phyloP scores from a whole-genome alignment of 2,113 vertebrate genomes.

The Anoplopoma fimbria region DNA sequence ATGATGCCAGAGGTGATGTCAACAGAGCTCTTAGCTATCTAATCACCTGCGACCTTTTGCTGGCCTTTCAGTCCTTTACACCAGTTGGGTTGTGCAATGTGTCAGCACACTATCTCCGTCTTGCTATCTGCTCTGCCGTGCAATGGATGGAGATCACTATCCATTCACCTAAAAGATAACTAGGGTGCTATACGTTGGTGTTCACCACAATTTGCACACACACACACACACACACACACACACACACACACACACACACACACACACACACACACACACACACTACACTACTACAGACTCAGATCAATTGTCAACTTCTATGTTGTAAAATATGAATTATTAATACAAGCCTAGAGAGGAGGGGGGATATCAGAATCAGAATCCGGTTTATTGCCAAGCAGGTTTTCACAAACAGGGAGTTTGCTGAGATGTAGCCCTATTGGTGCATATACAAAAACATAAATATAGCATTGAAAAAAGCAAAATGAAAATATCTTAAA shows the following conservation, averaged over 20 bases:
- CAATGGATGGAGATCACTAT: constrained; percentile 60
- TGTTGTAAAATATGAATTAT: neutral
- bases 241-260: neutral
- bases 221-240: neutral
- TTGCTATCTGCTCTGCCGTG: constrained; percentile 26
- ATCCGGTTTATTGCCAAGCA: neutral
- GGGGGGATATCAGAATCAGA: neutral
- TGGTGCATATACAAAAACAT: neutral
- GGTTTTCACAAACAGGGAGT: neutral
- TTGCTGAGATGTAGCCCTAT: neutral
- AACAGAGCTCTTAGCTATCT: constrained; percentile 67
- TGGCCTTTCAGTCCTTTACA: constrained; percentile 72
- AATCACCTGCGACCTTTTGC: constrained; percentile 78
- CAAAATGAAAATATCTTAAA: neutral
- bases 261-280: neutral
- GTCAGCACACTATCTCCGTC: constrained; percentile 31
- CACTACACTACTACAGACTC: constrained; percentile 4
- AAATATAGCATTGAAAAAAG: neutral
- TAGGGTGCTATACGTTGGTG: neutral
- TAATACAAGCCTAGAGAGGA: neutral
- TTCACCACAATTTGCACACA: neutral
- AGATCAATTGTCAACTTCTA: constrained; percentile 28
- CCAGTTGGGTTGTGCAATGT: constrained; percentile 30
- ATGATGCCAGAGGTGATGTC: constrained; percentile 65
- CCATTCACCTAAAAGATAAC: constrained; percentile 30